A percentile compares a stretch with the other conserved stretches of the same genome.
Evolutionary conservation across 1,140 invertebrate genomes (phyloP).

Genomic region (Rhopalosiphum maidis): DNA sequence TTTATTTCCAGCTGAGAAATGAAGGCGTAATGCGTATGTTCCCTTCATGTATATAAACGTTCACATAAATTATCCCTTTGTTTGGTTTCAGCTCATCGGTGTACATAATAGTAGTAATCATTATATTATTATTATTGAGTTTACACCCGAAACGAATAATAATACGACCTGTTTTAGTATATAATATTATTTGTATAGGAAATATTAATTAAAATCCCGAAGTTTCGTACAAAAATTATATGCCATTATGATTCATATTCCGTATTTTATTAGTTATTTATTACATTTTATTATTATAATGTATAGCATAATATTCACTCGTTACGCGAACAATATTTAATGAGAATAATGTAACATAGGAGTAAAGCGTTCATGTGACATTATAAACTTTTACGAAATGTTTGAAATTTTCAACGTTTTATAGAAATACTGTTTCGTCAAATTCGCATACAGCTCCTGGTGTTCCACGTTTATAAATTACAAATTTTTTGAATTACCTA

Average conservation of each 20-base stretch:
- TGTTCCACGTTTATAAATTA: neutral
- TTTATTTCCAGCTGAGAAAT: slow-evolving; percentile 12
- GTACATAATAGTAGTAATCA: neutral
- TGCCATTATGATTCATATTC: neutral
- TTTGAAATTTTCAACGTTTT: neutral
- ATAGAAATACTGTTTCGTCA: neutral
- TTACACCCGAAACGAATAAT: neutral
- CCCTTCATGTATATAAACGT: neutral
- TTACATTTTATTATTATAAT: neutral
- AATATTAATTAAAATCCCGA: slow-evolving; percentile 25
- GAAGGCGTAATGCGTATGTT: neutral
- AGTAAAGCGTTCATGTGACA: neutral
- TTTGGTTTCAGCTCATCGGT: neutral
- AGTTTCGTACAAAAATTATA: neutral
- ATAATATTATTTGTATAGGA: neutral
- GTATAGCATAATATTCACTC: neutral
- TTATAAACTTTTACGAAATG: neutral
- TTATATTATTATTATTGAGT: neutral
- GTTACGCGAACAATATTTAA: neutral
- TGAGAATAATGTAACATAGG: neutral
- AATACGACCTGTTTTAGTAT: neutral
- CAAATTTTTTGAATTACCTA: neutral
- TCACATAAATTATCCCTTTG: slow-evolving; percentile 30
- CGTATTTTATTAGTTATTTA: neutral
- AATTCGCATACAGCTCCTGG: neutral